A percentile compares a stretch with the other conserved stretches of the same genome.
Evolutionary conservation across 2,888 invertebrate species (phyloP).

Genomic region (Scaptomyza reducta): DNA sequence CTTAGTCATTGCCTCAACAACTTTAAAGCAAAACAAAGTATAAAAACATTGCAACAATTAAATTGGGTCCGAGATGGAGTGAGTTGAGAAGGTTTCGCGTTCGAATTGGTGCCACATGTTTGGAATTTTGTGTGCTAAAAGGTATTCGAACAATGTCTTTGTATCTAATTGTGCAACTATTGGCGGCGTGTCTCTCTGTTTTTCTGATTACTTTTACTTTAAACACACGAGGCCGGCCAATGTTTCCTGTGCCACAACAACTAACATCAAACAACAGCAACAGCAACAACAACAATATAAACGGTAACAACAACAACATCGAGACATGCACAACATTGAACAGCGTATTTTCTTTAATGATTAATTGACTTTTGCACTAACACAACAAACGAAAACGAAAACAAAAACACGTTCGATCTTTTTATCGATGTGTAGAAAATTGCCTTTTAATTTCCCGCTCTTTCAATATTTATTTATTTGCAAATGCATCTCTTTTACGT

Average conservation of each 20-base stretch:
- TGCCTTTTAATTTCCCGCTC: conserved; percentile 70
- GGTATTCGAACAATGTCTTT: conserved; percentile 65
- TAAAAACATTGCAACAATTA: conserved; percentile 32
- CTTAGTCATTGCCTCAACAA: conserved; percentile 32
- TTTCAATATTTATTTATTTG: conserved; percentile 70
- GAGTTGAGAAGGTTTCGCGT: neutral
- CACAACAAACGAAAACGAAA: conserved; percentile 7
- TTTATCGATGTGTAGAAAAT: conserved; percentile 65
- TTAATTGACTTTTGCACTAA: conserved; percentile 76
- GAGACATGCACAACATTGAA: conserved; percentile 67
- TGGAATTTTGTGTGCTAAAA: conserved; percentile 58
- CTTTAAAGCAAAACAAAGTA: conserved; percentile 1
- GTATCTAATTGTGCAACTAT: conserved; percentile 69
- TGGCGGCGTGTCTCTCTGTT: conserved; percentile 44
- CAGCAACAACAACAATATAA: conserved; percentile 21
- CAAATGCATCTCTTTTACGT: conserved; percentile 51
- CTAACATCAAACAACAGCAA: conserved; percentile 10
- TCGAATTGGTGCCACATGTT: conserved; percentile 51
- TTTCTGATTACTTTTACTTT: conserved; percentile 67
- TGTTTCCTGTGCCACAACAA: conserved; percentile 56
- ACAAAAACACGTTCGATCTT: conserved; percentile 70
- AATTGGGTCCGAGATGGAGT: conserved; percentile 2
- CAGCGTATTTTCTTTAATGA: conserved; percentile 74
- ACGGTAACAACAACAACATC: conserved; percentile 34
- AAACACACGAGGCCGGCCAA: conserved; percentile 40